Conservation (phyloP, 2,797 vertebrate genomes). For the Salarias fasciatus region DNA sequence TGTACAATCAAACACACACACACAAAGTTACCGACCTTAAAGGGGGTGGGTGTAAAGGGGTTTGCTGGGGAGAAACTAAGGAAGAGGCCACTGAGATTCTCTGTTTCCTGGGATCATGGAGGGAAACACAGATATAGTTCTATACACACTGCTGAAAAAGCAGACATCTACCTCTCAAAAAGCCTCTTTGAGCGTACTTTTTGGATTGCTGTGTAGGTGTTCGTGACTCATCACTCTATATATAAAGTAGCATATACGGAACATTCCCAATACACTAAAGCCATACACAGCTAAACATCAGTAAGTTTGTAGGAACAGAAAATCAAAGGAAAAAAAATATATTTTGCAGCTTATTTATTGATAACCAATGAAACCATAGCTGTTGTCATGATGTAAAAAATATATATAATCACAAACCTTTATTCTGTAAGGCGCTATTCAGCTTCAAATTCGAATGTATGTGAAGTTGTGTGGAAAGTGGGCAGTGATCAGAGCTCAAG, state of each 20-base stretch:
- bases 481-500: not conserved
- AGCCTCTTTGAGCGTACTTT: conserved; percentile 18
- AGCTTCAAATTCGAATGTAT: no score
- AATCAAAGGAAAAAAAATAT: no score
- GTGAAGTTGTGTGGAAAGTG: no score
- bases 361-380: no score
- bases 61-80: conserved; percentile 90
- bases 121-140: conserved; percentile 79
- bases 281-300: conserved; percentile 27
- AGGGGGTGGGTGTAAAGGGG: conserved; percentile 92
- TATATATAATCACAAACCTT: not conserved
- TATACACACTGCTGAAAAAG: conserved; percentile 46
- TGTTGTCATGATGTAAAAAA: conserved; percentile 22
- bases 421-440: no score
- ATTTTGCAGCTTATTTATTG: no score
- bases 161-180: conserved; percentile 7
- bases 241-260: conserved; percentile 24
- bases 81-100: conserved; percentile 84
- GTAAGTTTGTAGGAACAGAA: conserved; percentile 25
- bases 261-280: conserved; percentile 17
- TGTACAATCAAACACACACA: conserved; percentile 27
- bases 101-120: conserved; percentile 83
- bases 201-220: conserved; percentile 42
- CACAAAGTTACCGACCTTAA: conserved; percentile 89
- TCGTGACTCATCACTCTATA: conserved; percentile 54